Percentiles rank a stretch among this genome's conserved stretches.
Evolutionary conservation across 2,113 vertebrate species (phyloP).

Genomic region (Cebidichthys violaceus): DNA sequence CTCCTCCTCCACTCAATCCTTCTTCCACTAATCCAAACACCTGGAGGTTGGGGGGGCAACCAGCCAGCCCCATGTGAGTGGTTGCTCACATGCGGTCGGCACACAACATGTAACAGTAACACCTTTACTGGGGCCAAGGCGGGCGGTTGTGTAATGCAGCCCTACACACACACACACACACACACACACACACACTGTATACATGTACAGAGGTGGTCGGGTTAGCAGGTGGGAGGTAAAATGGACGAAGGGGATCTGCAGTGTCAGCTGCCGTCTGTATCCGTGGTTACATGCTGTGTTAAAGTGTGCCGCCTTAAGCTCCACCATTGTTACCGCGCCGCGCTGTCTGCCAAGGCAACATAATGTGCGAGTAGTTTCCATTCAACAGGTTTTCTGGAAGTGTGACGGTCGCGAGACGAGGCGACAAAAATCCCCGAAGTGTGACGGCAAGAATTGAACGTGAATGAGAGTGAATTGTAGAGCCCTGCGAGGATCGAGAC

Average conservation of each 20-base stretch:
- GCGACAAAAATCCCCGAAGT: conserved; percentile 24
- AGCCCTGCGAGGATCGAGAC: background rate
- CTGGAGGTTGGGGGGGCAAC: conserved; percentile 57
- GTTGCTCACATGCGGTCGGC: conserved; percentile 77
- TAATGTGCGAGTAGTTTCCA: conserved; percentile 8
- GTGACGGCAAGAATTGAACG: background rate
- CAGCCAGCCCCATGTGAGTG: conserved; percentile 75
- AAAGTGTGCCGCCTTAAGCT: conserved; percentile 23
- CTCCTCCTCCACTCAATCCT: conserved; percentile 56
- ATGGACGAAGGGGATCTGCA: conserved; percentile 11
- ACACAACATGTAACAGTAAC: conserved; percentile 82
- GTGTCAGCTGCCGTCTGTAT: conserved; percentile 64
- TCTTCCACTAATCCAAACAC: conserved; percentile 78
- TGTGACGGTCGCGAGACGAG: background rate
- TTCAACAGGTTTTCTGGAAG: conserved; percentile 22
- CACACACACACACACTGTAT: background rate
- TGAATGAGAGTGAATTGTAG: background rate
- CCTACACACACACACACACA: background rate
- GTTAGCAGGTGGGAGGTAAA: conserved; percentile 15
- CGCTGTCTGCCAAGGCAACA: conserved; percentile 1
- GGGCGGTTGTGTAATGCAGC: conserved; percentile 67
- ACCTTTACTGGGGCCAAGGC: conserved; percentile 67
- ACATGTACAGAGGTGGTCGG: background rate
- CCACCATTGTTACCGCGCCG: background rate
- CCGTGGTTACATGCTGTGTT: conserved; percentile 14